Evolutionary conservation across 2,888 invertebrate genomes (phyloP).

Genomic region (Hypsopygia costalis): DNA sequence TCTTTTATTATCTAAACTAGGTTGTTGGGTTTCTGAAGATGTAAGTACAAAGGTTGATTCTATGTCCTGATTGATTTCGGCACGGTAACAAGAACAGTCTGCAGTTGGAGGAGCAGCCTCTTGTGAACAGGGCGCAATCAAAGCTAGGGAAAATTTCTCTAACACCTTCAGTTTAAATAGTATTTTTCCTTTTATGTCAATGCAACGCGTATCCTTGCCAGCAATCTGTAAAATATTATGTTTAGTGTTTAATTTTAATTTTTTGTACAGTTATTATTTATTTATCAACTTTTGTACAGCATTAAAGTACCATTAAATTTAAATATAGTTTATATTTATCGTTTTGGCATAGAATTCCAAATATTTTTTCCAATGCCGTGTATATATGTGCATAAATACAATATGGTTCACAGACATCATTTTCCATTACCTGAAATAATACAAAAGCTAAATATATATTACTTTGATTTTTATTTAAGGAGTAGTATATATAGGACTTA

Average conservation of each 20-base stretch:
- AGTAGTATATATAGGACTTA: too few species aligned
- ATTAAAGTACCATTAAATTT: conserved; percentile 47
- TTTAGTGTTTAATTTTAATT: neutral
- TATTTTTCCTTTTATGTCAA: conserved; percentile 68
- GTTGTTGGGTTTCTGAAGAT: conserved; percentile 33
- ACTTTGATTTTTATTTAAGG: neutral
- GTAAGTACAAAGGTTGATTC: conserved; percentile 49
- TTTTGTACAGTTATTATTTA: neutral
- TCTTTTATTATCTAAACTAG: conserved; percentile 49
- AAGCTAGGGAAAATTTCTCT: conserved; percentile 64
- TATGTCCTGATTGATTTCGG: conserved; percentile 39
- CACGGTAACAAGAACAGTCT: conserved; percentile 52
- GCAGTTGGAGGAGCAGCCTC: conserved; percentile 21
- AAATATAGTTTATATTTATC: conserved; percentile 63
- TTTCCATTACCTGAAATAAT: conserved; percentile 60
- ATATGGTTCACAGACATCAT: conserved; percentile 68
- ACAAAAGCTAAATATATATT: conserved; percentile 2
- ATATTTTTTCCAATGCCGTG: conserved; percentile 71
- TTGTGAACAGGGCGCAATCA: conserved; percentile 63
- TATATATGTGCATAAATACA: conserved; percentile 69
- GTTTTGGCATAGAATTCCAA: conserved; percentile 60
- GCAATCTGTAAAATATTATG: conserved; percentile 45
- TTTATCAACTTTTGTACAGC: neutral
- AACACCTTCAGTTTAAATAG: conserved; percentile 64
- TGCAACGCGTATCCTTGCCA: conserved; percentile 54